Evolutionary conservation across 2,113 vertebrate species (phyloP), one percentile per base, ranked within the genome.

Genomic region (Morone saxatilis): DNA sequence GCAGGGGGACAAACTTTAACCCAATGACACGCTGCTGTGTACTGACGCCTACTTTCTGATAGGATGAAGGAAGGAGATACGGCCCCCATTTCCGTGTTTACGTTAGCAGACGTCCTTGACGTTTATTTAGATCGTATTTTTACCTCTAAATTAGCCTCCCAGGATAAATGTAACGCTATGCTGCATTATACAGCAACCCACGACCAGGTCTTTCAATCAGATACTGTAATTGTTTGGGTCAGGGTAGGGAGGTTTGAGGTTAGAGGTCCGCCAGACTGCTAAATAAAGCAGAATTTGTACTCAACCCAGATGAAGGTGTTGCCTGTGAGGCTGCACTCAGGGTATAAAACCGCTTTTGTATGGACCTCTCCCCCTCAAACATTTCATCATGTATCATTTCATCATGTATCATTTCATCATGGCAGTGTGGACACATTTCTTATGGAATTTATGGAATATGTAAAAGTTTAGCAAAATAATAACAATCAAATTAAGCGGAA

Each of bases 31-130:
- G 0, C 17, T 5, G 14, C 7, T 1, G 1, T 69, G 20, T 4
- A 5, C 17, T 13, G 60, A 93, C 93, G 88, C 95, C 95, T 93
- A 56, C 92, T 84, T 91, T 93, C 10, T 91, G 72, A 95, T 94
- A 89, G 92, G 94, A 31, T 19, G 31, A 60, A 3, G 10, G 1
- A 0, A 31, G 1, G 3, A 8, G 36, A 54, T 20, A 48, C 72
- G 11, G 60, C 50, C 20, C 12, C 40, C 31, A 31, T 7, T 36
- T 48, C 54, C 80, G 69, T 61, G 47, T 72, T 81, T 40, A 73
- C 50, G 17, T 71, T 48, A 9, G 3, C n/a, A 22, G 4, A 76
- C 69, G 60, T 51, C 7, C 1, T 4, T 14, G 56, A 60, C 48
- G 50, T n/a, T 1, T 31, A 4, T 31, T 31, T 31, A 2, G 2